Evolutionary conservation across 2,888 invertebrate species (phyloP), one percentile per base, ranked within the genome.

Genomic region (Hemistola chrysoprasaria): DNA sequence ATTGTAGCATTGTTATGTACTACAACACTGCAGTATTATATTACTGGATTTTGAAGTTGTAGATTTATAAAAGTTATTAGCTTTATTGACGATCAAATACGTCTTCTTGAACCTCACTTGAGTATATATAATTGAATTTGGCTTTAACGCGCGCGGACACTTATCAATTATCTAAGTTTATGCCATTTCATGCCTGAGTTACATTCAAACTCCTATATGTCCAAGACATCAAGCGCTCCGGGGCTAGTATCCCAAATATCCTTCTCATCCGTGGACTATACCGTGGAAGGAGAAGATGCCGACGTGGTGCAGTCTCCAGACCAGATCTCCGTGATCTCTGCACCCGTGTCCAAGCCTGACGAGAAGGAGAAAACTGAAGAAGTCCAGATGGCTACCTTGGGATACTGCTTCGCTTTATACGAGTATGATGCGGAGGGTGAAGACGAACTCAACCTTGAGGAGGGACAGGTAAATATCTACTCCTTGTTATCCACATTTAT

Each of bases 241-340:
- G 92, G 94, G 42, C 88, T 96, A 49, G 93, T 93, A 36, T 92
- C 95, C 34, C 96, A 97, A 78, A 96, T 97, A 56, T 97, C 97
- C 6, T 97, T 97, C 84, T 97, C 97, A 24, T 97, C 97, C 5
- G 97, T 97, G 50, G 97, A 97, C 84, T 97, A 97, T 78, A 96
- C 96, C 4, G 93, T 97, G 53, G 95, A 96, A 71, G 95, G 94
- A 50, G 95, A 94, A 70, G 94, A 94, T 59, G 94, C 94, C 32
- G 92, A 91, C 52, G 84, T 88, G 4, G 90, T 92, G 32, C 93
- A 93, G 69, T 93, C 93, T 0, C 93, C 93, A 1, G 93, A 94
- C 59, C 93, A 93, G 73, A 92, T 92, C 35, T 92, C 92, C 1
- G 92, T 92, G 40, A 92, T 92, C 52, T 92, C 92, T 46, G 91